Evolutionary conservation across 1,140 invertebrate genomes (phyloP), one percentile per base, ranked within the genome.

Genomic region (Colletes gigas): DNA sequence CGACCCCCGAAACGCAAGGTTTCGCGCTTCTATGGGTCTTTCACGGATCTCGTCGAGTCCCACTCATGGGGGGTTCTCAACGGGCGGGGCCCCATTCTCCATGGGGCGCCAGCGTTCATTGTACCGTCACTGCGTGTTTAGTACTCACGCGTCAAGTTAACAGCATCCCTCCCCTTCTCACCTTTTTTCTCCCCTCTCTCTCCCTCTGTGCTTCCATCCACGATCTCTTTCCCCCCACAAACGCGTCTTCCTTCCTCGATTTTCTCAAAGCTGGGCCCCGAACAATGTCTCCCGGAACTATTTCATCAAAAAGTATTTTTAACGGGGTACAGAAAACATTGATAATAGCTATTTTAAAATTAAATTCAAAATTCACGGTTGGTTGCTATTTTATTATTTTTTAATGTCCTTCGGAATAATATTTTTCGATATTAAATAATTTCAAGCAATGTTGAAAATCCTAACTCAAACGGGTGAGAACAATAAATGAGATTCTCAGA

Each of bases 121-220:
- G 85, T 88, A 78, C 83, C 83, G 80, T 86, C 78, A 78, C 85
- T 87, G 83, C 75, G 83, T 89, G 81, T 89, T 88, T 88, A 87
- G 87, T 81, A 88, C 87, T 89, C 88, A 84, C 87, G 82, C 85
- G 87, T 84, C 87, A 84, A 83, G 82, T 88, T 88, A 85, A 88
- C 86, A 88, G 78, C 87, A 79, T 85, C 82, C 82, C 84, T 82
- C 83, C 68, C 63, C 74, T 80, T 86, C 70, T 50, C 66, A 50
- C 73, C 81, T 78, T 55, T 44, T 59, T 59, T 59, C 15, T 50
- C 17, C 21, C 39, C 60, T 72, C 80, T 30, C 21, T 30, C 30
- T 30, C 60, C 5, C 59, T 68, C 30, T 73, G 60, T 60, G 15
- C 44, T 55, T 55, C 41, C 50, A 41, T 50, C 41, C 8, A 19